Evolutionary conservation across 2,113 vertebrate species (phyloP).

Genomic region (Scortum barcoo): DNA sequence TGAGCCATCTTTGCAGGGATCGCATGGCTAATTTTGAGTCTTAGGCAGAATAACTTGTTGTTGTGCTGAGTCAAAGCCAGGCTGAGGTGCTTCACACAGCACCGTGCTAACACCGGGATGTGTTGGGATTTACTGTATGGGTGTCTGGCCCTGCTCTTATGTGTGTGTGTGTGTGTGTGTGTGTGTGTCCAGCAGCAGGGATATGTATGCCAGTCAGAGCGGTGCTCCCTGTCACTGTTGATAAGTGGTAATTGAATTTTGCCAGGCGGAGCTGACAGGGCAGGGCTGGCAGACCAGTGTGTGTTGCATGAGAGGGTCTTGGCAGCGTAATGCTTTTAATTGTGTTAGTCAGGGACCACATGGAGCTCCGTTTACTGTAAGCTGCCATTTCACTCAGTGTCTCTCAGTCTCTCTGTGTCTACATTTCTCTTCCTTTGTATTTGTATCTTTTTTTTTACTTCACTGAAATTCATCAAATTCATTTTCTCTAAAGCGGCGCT

Average conservation of each 20-base stretch:
- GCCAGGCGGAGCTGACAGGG: slow-evolving; percentile 48
- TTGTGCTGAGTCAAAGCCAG: slow-evolving; percentile 11
- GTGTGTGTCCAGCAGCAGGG: slow-evolving; percentile 30
- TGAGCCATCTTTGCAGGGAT: not conserved
- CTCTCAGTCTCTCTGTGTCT: slow-evolving; percentile 8
- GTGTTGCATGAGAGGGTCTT: slow-evolving; percentile 46
- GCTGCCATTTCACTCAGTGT: slow-evolving; percentile 27
- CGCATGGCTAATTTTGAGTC: not conserved
- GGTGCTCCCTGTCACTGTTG: slow-evolving; percentile 61
- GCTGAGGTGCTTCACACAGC: not conserved
- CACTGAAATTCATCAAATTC: not conserved
- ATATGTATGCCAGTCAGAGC: slow-evolving; percentile 57
- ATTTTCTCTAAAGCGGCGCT: not conserved
- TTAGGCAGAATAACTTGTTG: not conserved
- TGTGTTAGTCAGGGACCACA: slow-evolving; percentile 51
- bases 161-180: slow-evolving; percentile 3
- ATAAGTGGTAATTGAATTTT: slow-evolving; percentile 76
- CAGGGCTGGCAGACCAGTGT: slow-evolving; percentile 35
- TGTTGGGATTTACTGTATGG: not conserved
- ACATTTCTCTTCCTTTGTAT: slow-evolving; percentile 25
- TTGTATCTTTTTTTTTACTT: not conserved
- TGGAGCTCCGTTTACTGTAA: slow-evolving; percentile 24
- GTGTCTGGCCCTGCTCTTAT: slow-evolving; percentile 9
- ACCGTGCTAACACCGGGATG: not conserved
- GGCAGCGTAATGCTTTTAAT: slow-evolving; percentile 56